These are phyloP conservation scores for Pegoplata infirma DNA, from an alignment of 2,888 invertebrate species.

Conservation along the genomic window DNA sequence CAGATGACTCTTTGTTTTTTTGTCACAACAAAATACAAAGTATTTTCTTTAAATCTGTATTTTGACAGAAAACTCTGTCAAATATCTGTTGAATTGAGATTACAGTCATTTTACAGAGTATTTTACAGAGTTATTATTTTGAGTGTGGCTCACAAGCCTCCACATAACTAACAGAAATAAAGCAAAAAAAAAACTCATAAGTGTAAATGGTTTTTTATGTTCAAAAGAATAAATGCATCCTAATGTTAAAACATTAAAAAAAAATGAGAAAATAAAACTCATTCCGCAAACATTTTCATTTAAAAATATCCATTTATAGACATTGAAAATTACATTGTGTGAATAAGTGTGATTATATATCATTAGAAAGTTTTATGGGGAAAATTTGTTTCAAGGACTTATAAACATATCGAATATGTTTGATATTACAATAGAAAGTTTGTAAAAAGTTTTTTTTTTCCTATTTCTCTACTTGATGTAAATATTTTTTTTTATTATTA, in stretches of 20 bases:
- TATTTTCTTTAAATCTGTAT: no score
- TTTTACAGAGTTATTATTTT: no score
- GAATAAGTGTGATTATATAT: neutral
- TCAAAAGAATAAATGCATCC: constrained; percentile 26
- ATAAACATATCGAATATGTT: constrained; percentile 10
- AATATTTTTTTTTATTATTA: neutral
- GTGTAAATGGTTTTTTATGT: constrained; percentile 26
- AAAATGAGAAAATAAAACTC: no score
- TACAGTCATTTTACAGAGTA: no score
- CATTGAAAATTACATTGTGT: neutral
- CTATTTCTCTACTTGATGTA: no score
- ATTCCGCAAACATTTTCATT: neutral
- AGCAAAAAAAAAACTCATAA: constrained; percentile 16
- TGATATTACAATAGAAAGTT: neutral
- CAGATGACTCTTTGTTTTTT: no score
- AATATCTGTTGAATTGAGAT: no score
- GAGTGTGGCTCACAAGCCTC: no score
- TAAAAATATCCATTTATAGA: neutral
- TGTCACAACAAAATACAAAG: no score
- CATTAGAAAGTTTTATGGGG: constrained; percentile 1
- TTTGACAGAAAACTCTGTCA: no score
- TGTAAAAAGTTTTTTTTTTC: neutral
- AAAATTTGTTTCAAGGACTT: constrained; percentile 26
- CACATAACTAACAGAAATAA: neutral
- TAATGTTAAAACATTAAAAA: constrained; percentile 14